Conservation (phyloP, 2,888 invertebrate species). For the Hermaeophaga mercurialis region DNA sequence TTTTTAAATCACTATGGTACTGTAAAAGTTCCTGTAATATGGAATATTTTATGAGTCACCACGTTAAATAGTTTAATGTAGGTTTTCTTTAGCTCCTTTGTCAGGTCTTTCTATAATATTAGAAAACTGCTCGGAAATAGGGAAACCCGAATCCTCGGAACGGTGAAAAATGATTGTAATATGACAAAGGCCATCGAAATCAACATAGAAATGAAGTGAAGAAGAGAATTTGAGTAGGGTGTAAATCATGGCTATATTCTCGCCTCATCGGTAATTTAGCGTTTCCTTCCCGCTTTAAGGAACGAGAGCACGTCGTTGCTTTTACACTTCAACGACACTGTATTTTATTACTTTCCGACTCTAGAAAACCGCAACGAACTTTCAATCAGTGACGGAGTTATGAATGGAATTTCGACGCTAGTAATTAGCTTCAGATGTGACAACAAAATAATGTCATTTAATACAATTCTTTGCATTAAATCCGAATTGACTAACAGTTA, state of each 20-base stretch:
- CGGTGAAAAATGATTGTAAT: constrained; percentile 37
- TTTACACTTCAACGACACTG: constrained; percentile 53
- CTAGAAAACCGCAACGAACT: constrained; percentile 27
- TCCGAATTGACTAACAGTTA: too few species aligned
- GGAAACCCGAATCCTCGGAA: neutral
- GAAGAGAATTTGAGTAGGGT: constrained; percentile 46
- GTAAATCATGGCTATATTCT: constrained; percentile 51
- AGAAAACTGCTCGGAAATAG: too few species aligned
- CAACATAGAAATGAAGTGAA: constrained; percentile 39
- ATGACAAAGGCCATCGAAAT: constrained; percentile 35
- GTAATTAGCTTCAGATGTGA: too few species aligned
- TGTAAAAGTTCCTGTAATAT: too few species aligned
- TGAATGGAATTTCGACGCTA: neutral
- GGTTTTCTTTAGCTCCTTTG: too few species aligned
- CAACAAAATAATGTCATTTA: too few species aligned
- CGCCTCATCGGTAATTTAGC: constrained; percentile 52
- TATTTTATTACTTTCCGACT: constrained; percentile 51
- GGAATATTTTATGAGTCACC: too few species aligned
- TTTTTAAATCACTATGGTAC: too few species aligned
- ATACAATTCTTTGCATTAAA: too few species aligned
- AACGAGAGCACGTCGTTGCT: constrained; percentile 51
- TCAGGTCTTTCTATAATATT: neutral
- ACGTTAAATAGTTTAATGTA: too few species aligned
- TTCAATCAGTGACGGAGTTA: constrained; percentile 23
- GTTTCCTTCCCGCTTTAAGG: constrained; percentile 49